Conservation (phyloP, 37 sponge, comb jelly and placozoan species). For the Corticium candelabrum region DNA sequence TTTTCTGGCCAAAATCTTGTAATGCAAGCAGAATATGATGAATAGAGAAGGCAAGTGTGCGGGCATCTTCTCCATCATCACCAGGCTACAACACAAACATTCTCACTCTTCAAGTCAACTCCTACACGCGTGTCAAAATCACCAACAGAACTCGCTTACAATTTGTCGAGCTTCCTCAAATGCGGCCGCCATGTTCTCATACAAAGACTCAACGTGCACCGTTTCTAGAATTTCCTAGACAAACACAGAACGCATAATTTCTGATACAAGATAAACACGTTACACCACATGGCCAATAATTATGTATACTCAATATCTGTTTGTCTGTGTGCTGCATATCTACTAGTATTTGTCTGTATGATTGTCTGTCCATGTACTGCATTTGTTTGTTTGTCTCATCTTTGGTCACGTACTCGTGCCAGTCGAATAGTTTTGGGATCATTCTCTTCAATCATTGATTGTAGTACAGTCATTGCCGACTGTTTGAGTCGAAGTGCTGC, state of each 20-base stretch:
- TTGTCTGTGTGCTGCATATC: too few relatives aligned
- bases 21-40: background rate
- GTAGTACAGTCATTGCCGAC: slow-evolving; percentile 21
- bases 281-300: too few relatives aligned
- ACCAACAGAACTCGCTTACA: too few relatives aligned
- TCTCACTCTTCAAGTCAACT: too few relatives aligned
- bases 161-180: too few relatives aligned
- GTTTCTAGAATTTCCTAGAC: slow-evolving; percentile 12
- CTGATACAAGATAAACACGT: background rate
- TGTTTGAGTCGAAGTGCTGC: slow-evolving; percentile 20
- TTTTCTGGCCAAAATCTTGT: background rate
- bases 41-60: background rate
- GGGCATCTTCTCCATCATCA: background rate
- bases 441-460: slow-evolving; percentile 29
- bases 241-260: background rate
- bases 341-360: too few relatives aligned
- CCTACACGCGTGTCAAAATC: background rate
- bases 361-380: background rate
- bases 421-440: slow-evolving; percentile 12
- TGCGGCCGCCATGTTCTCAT: background rate
- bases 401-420: background rate
- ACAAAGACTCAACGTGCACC: slow-evolving; percentile 10
- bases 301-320: too few relatives aligned
- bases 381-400: too few relatives aligned
- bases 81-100: background rate